Conservation (phyloP, 1,140 invertebrate genomes). For the Rhyacophila brunnea region DNA sequence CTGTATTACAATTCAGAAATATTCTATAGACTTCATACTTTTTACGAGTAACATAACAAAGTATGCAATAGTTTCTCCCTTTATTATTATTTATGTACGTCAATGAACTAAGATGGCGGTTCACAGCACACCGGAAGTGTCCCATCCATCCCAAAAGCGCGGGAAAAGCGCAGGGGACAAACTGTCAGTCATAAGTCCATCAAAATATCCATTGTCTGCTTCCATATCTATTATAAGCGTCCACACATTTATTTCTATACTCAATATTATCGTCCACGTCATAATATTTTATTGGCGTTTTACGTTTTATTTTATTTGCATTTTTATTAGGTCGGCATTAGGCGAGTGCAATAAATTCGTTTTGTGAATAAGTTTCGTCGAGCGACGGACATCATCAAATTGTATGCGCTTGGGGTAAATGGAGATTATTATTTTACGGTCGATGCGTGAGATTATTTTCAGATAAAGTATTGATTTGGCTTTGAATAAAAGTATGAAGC, state of each 20-base stretch:
- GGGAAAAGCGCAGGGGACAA: background rate
- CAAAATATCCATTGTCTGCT: slow-evolving; percentile 29
- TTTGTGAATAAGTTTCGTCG: slow-evolving; percentile 21
- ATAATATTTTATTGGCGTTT: slow-evolving; percentile 36
- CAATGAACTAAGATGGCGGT: background rate
- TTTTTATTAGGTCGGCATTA: slow-evolving; percentile 32
- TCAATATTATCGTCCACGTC: slow-evolving; percentile 23
- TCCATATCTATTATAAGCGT: slow-evolving; percentile 20
- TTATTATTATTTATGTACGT: background rate
- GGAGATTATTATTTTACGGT: background rate
- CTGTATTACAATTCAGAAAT: too few relatives aligned
- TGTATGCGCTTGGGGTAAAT: slow-evolving; percentile 19
- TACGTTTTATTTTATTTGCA: slow-evolving; percentile 36
- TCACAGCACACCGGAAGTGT: slow-evolving; percentile 15
- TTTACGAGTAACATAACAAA: too few relatives aligned
- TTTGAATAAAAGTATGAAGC: too few relatives aligned
- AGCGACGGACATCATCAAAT: slow-evolving; percentile 30
- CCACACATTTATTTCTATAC: background rate
- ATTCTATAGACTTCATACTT: too few relatives aligned
- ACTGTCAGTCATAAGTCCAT: slow-evolving; percentile 34
- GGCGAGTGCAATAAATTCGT: slow-evolving; percentile 29
- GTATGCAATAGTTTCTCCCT: background rate
- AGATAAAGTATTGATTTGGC: too few relatives aligned
- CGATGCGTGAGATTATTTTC: background rate
- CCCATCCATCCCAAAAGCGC: slow-evolving; percentile 2